These are phyloP conservation scores for Aix galericulata DNA, from an alignment of 2,113 vertebrate species.

Conservation along the genomic window DNA sequence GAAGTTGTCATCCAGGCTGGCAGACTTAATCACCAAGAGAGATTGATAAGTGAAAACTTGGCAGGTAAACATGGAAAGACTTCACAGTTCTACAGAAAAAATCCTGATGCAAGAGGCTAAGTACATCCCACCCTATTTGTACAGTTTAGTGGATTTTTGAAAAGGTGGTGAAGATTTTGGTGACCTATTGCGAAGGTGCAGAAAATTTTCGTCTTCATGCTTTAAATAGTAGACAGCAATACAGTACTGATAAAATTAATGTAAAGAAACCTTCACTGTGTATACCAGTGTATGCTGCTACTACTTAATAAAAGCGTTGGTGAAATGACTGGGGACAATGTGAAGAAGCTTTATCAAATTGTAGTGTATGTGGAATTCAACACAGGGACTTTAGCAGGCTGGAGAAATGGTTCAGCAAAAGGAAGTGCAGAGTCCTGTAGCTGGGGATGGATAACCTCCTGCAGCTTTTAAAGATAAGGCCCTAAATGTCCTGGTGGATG, in stretches of 20 bases:
- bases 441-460: neutral
- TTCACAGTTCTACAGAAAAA: neutral
- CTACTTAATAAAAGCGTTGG: neutral
- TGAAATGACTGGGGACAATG: neutral
- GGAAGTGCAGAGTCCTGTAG: neutral
- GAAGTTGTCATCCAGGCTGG: neutral
- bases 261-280: neutral
- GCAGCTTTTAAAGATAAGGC: neutral
- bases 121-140: neutral
- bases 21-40: neutral
- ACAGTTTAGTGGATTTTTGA: neutral
- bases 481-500: neutral
- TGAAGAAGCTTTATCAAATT: neutral
- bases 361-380: neutral
- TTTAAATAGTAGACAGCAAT: neutral
- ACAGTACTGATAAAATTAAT: neutral
- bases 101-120: neutral
- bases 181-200: neutral
- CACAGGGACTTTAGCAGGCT: neutral
- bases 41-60: neutral
- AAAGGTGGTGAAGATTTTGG: neutral
- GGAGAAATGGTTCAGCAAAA: neutral
- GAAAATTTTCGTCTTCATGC: neutral
- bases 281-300: neutral
- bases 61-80: neutral